Conservation (phyloP, 2,113 vertebrate species). For the Coptodon rendalli region DNA sequence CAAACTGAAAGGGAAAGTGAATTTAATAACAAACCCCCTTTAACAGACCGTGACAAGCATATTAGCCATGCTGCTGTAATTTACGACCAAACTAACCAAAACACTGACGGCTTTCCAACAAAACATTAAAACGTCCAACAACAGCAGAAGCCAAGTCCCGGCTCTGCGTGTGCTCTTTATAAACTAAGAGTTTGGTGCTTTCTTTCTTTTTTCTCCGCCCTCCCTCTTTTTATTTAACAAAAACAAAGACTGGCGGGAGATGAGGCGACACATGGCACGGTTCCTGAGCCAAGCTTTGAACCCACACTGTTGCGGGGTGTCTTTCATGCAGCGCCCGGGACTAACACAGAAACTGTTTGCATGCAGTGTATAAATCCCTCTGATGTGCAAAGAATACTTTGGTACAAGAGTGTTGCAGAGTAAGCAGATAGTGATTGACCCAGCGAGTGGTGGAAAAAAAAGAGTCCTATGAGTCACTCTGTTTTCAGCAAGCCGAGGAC, state of each 20-base stretch:
- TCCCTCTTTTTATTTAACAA: background rate
- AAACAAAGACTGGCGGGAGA: background rate
- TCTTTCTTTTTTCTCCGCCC: background rate
- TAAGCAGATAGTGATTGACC: background rate
- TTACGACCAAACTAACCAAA: background rate
- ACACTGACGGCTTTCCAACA: background rate
- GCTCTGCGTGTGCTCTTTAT: background rate
- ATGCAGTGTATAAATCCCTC: background rate
- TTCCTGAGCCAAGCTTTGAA: background rate
- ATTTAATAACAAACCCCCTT: background rate
- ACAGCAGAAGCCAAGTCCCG: background rate
- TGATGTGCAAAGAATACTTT: background rate
- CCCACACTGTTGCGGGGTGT: background rate
- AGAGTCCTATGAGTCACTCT: slow-evolving; percentile 6
- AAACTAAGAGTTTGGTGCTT: background rate
- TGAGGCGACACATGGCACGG: background rate
- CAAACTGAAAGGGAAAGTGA: background rate
- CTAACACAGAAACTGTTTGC: background rate
- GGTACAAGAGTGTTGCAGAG: background rate
- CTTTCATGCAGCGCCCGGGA: background rate
- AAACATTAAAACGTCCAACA: background rate
- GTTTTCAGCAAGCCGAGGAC: background rate
- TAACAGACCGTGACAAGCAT: background rate
- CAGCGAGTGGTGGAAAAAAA: slow-evolving; percentile 2
- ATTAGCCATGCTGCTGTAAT: background rate